Evolutionary conservation across 2,113 vertebrate genomes (phyloP).

Genomic region (Ornithorhynchus anatinus): DNA sequence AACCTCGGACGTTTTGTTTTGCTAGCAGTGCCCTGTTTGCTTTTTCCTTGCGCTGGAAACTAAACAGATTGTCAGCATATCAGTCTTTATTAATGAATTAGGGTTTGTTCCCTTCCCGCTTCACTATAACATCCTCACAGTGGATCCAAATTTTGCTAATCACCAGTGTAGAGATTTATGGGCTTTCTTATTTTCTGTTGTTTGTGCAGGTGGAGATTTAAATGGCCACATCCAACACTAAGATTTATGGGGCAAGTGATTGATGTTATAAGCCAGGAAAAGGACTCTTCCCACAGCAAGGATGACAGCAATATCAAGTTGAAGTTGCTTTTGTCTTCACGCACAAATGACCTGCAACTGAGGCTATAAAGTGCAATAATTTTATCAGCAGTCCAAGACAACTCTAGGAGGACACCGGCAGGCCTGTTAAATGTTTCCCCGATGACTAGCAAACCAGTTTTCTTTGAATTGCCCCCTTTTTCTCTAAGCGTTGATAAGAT

Average conservation of each 20-base stretch:
- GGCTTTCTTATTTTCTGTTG: constrained; percentile 72
- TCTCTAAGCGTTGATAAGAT: constrained; percentile 14
- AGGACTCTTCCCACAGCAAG: constrained; percentile 58
- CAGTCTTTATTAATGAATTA: constrained; percentile 66
- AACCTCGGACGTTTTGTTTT: constrained; percentile 59
- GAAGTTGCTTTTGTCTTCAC: constrained; percentile 64
- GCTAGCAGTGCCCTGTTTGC: constrained; percentile 67
- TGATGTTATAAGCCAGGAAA: constrained; percentile 72
- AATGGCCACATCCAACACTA: constrained; percentile 70
- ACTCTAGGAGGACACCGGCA: constrained; percentile 20
- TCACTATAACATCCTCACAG: constrained; percentile 44
- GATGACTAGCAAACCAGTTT: constrained; percentile 3
- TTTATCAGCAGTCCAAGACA: constrained; percentile 35
- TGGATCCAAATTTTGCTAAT: constrained; percentile 69
- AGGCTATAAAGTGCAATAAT: constrained; percentile 33
- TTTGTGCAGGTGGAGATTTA: constrained; percentile 83
- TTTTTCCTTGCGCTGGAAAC: constrained; percentile 67
- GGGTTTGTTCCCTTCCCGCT: neutral
- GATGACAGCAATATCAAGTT: constrained; percentile 68
- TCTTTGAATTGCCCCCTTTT: constrained; percentile 22
- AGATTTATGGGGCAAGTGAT: constrained; percentile 76
- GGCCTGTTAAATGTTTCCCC: neutral
- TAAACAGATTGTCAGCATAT: constrained; percentile 71
- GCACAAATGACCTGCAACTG: constrained; percentile 25
- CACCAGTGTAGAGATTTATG: constrained; percentile 73